Conservation (phyloP, 2,113 vertebrate genomes). For the Orthonyx spaldingii region DNA sequence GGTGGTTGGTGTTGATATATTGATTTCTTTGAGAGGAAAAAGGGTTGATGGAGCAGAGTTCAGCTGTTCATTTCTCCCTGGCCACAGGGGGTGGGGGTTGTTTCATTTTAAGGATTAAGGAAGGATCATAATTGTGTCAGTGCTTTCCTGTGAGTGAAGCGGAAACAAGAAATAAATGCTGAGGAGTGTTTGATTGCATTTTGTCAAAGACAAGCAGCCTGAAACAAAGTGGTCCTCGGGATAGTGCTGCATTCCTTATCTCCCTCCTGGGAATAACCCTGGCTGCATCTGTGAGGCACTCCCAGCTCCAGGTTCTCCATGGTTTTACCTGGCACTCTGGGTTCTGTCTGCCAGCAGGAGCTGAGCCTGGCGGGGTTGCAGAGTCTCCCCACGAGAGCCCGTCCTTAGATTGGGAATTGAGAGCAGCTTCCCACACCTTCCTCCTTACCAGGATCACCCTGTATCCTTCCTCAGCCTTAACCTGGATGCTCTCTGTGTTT, state of each 20-base stretch:
- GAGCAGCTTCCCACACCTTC: background rate
- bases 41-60: background rate
- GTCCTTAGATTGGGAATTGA: rapidly evolving
- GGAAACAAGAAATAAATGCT: background rate
- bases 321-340: background rate
- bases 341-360: background rate
- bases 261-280: background rate
- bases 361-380: background rate
- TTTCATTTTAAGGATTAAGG: rapidly evolving
- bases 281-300: background rate
- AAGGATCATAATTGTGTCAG: background rate
- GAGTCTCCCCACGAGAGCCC: rapidly evolving
- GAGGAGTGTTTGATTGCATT: background rate
- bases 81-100: background rate
- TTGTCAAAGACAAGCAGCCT: background rate
- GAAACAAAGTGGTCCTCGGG: background rate
- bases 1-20: background rate
- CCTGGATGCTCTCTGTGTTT: background rate
- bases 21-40: background rate
- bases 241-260: background rate
- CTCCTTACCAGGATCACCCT: rapidly evolving
- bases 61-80: rapidly evolving
- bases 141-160: background rate
- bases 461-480: background rate
- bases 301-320: background rate